A percentile compares a stretch with the other conserved stretches of the same genome.
Evolutionary conservation across 1,140 invertebrate genomes (phyloP).

Genomic region (Arion vulgaris): DNA sequence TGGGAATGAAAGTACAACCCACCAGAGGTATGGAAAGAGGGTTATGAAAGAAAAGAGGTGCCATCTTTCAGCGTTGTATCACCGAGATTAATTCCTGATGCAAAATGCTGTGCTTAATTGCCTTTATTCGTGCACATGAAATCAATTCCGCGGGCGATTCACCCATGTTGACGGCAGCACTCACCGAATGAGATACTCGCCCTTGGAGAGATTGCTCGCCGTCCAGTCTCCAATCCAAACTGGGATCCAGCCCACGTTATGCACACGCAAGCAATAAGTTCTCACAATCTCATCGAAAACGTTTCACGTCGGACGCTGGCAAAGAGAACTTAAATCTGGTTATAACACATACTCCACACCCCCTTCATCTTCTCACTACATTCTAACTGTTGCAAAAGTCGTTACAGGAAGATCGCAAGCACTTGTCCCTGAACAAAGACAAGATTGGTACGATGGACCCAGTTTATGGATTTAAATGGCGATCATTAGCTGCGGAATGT

Average conservation of each 20-base stretch:
- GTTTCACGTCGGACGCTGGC: background rate
- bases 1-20: slow-evolving; percentile 8
- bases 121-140: slow-evolving; percentile 50
- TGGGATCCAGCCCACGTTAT: background rate
- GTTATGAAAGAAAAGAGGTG: slow-evolving; percentile 2
- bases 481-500: background rate
- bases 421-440: background rate
- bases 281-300: slow-evolving; percentile 11
- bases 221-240: slow-evolving; percentile 9
- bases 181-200: slow-evolving; percentile 23
- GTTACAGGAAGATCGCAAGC: background rate
- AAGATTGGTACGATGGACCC: background rate
- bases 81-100: slow-evolving; percentile 45
- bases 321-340: background rate
- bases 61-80: slow-evolving; percentile 33
- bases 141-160: slow-evolving; percentile 38
- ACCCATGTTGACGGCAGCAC: slow-evolving; percentile 24
- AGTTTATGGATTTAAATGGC: background rate
- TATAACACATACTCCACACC: background rate
- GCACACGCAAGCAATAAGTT: slow-evolving; percentile 28
- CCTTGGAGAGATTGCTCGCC: slow-evolving; percentile 14
- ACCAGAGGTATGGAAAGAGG: background rate
- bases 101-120: slow-evolving; percentile 51
- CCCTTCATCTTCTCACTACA: background rate
- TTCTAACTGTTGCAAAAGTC: background rate